Base-by-base conservation (phyloP, 2,113 vertebrate species). In the Ctenomys sociabilis region DNA sequence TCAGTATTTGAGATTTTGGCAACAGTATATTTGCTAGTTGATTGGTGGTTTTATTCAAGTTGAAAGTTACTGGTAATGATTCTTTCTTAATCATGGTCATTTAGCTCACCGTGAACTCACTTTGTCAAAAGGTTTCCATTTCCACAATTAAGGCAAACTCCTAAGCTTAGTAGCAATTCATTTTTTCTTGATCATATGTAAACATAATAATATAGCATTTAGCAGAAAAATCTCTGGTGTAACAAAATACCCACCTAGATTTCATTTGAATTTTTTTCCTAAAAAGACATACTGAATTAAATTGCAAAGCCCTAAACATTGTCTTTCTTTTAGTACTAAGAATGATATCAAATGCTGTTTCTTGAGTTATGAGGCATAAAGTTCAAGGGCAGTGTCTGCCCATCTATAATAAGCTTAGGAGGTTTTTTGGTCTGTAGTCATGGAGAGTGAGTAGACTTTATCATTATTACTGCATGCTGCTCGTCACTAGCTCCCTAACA, bases 121-220 rank as follows among this genome's bases (percentile, higher is more conserved):
- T 91, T 93, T 49, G 11, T 75, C 13, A 94, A 78, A n/a, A 85
- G 22, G 32, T 40, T 95, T 59, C 30, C 22, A 54, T 81, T 95
- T 92, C 81, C 43, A 89, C 28, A 85, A 81, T 78, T 82, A 82
- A 68, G 26, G 64, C 24, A 70, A 88, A 88, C 12, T 64, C 12
- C 14, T 43, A n/a, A 64, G 10, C 5, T 78, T 7, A 68, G 4
- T 59, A 59, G 8, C 3, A 95, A 66, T 83, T 85, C 82, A 1
- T 7, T 75, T 57, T 85, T 61, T 45, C 40, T 75, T n/a, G 28
- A n/a, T 81, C 85, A 19, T 3, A 43, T 63, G 14, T 77, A 93
- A 93, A 40, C 2, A 13, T 72, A 43, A 54, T 90, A 83, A 72
- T 72, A 61, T 1, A 78, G 66, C 57, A 66, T 64, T 93, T 78